Evolutionary conservation across 2,888 invertebrate species (phyloP).

Genomic region (Trichogramma dendrolimi): DNA sequence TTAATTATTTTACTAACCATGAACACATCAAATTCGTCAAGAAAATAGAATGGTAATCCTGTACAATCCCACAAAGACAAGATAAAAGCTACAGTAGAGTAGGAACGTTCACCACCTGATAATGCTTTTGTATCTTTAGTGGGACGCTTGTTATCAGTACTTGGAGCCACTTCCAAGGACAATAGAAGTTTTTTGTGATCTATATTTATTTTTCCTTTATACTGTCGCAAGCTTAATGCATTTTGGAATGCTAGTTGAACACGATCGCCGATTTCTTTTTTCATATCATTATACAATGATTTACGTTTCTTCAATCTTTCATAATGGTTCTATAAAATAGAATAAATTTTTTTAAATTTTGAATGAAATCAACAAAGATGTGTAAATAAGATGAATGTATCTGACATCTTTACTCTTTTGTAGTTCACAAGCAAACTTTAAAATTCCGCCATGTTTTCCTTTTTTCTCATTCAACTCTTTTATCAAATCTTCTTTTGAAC

Average conservation of each 20-base stretch:
- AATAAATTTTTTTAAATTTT: conserved; percentile 4
- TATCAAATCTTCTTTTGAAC: conserved; percentile 42
- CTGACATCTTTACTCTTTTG: conserved; percentile 38
- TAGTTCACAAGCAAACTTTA: conserved; percentile 34
- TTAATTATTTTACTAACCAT: conserved; percentile 62
- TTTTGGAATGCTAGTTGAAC: conserved; percentile 55
- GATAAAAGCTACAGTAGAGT: conserved; percentile 90
- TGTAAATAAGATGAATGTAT: conserved; percentile 4
- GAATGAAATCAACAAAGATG: background rate
- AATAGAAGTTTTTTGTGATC: conserved; percentile 53
- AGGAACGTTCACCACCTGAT: conserved; percentile 94
- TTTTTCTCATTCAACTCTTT: conserved; percentile 44
- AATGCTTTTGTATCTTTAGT: conserved; percentile 63
- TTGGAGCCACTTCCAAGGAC: conserved; percentile 57
- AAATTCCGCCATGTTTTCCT: conserved; percentile 39
- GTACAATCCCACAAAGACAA: conserved; percentile 90
- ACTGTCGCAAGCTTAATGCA: conserved; percentile 58
- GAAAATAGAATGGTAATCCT: conserved; percentile 85
- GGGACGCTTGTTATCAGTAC: conserved; percentile 53
- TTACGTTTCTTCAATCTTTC: conserved; percentile 43
- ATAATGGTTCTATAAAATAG: conserved; percentile 39
- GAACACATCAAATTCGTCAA: conserved; percentile 96
- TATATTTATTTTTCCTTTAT: conserved; percentile 61
- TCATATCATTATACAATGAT: conserved; percentile 46
- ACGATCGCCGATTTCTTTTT: conserved; percentile 47